Percentiles rank a stretch among this genome's conserved stretches.
phyloP scores from a whole-genome alignment of 92 coral and sea anemone species.

The Umimayanthus kanabou region DNA sequence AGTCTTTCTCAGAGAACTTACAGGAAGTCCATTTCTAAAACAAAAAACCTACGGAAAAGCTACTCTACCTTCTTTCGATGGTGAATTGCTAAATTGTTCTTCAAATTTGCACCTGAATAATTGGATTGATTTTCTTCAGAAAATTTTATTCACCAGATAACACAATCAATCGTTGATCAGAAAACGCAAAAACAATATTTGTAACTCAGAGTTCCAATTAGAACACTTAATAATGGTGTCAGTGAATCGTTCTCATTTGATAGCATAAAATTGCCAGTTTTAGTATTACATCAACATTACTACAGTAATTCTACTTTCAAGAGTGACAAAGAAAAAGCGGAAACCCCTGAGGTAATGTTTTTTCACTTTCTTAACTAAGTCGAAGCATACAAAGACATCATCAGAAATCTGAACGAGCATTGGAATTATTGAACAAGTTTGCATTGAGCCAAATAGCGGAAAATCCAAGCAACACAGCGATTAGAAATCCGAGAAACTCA shows the following conservation, averaged over 20 bases:
- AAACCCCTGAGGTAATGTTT: background rate
- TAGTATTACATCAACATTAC: too few relatives aligned
- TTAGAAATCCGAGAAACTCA: too few relatives aligned
- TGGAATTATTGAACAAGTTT: too few relatives aligned
- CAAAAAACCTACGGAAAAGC: too few relatives aligned
- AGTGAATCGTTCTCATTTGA: background rate
- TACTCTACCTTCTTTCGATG: conserved; percentile 11
- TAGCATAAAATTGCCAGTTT: background rate
- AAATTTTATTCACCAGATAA: background rate
- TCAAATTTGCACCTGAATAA: background rate
- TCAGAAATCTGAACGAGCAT: background rate
- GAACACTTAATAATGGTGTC: background rate
- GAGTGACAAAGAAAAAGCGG: background rate
- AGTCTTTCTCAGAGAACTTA: background rate
- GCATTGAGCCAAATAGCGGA: too few relatives aligned
- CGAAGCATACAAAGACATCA: background rate
- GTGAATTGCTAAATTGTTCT: background rate
- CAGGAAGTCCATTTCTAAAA: background rate
- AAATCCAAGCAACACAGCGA: too few relatives aligned
- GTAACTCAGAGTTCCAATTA: background rate
- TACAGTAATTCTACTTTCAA: background rate
- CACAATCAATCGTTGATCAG: background rate
- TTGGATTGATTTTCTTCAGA: background rate
- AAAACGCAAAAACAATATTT: background rate
- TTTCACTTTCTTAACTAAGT: background rate